These are phyloP conservation scores for Leuciscus waleckii DNA, from an alignment of 2,797 vertebrate species.

Conservation along the genomic window DNA sequence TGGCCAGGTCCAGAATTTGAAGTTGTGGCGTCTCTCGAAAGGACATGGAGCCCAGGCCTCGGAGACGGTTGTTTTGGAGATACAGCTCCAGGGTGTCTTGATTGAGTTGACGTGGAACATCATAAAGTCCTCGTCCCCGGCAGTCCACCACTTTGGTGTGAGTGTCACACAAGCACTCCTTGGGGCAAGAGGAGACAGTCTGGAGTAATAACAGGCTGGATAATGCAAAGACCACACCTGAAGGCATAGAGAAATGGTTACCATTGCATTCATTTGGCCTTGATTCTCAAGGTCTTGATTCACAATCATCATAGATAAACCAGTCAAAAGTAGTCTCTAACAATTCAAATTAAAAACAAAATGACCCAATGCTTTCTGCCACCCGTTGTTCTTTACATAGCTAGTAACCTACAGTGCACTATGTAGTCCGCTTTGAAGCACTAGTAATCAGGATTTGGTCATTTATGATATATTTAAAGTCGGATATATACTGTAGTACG, in stretches of 20 bases:
- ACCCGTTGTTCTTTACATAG: neutral
- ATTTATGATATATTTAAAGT: neutral
- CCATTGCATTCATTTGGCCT: neutral
- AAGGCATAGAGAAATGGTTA: slow-evolving; percentile 51
- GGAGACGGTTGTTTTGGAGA: slow-evolving; percentile 91
- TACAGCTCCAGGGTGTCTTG: slow-evolving; percentile 86
- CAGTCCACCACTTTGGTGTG: slow-evolving; percentile 89
- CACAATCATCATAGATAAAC: neutral
- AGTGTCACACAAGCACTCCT: slow-evolving; percentile 85
- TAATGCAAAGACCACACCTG: slow-evolving; percentile 74
- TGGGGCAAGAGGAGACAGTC: slow-evolving; percentile 78
- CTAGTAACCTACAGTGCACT: neutral
- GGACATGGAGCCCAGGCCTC: slow-evolving; percentile 83
- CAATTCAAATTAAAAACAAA: neutral
- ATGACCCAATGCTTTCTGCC: neutral
- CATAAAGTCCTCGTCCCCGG: slow-evolving; percentile 84
- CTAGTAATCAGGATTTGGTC: neutral
- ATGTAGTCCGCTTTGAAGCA: neutral
- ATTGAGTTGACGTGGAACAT: slow-evolving; percentile 85
- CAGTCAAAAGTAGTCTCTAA: neutral
- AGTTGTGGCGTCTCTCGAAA: slow-evolving; percentile 86
- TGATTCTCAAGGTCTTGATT: neutral
- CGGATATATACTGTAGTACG: neutral
- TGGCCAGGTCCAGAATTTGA: slow-evolving; percentile 88
- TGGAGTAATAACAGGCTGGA: slow-evolving; percentile 70